Base-by-base conservation (phyloP, 2,113 vertebrate genomes). In the Rhineura floridana region DNA sequence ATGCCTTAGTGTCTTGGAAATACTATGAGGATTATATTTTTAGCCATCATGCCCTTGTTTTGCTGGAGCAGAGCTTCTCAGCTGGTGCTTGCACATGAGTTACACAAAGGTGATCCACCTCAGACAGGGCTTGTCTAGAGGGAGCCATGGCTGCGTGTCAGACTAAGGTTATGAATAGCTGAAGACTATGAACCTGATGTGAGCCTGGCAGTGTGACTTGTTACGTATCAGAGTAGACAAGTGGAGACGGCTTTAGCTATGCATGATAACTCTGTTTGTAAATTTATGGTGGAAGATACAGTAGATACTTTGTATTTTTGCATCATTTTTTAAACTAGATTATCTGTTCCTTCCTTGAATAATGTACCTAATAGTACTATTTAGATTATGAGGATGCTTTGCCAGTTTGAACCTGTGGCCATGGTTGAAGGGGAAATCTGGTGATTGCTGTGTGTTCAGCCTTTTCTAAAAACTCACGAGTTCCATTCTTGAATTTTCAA, bases 301-400 rank as follows among this genome's bases (percentile, higher is more conserved):
- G 30, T 23, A 48, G 9, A 36, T 78, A 86, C 19, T 3, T 50
- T 79, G 33, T 62, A 42, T 36, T 86, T 77, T 30, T n/a, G 33
- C n/a, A 65, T 72, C 17, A 44, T 79, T 59, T 81, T n/a, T 3
- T 19, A 59, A 63, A 17, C 1, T 3, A n/a, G 62, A 46, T 46
- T 36, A 79, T 63, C 17, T 44, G n/a, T 39, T 21, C 4, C 39
- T 82, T 81, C 33, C 2, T 63, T 30, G n/a, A 36, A 63, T 13
- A 82, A 63, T 19, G 9, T 21, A 46, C n/a, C 33, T 21, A 50
- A 48, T 50, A 30, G 3, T 69, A 2, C 36, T 2, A 13, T 52
- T 69, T 80, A 25, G 0, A 1, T 19, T 2, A 1, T 0, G 2
- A 28, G 42, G 50, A 15, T 2, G 52, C 65, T 85, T 23, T 81